Base-by-base conservation (phyloP, 1,140 invertebrate genomes). In the Campodea augens region DNA sequence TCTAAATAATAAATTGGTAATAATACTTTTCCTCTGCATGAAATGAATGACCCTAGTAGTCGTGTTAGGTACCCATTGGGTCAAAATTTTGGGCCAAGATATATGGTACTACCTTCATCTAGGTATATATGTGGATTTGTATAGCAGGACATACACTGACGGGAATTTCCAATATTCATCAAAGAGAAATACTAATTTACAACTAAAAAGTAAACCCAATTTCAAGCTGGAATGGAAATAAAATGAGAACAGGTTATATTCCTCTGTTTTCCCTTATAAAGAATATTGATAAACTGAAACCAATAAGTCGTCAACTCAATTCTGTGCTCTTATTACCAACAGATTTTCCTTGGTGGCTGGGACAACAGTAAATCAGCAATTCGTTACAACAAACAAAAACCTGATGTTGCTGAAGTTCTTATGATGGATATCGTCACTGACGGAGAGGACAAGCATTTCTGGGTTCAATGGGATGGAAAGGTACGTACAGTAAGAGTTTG, bases 261-360 rank as follows among this genome's bases (percentile, higher is more conserved):
- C 10, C n/a, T 32, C 10, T 32, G 29, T 32, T 32, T 32, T 10
- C 10, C 29, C 10, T 10, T 10, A 10, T 10, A 10, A 10, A 32
- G n/a, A 32, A 10, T 10, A 32, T n/a, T 32, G 10, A 32, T 32
- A 10, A 10, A 32, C n/a, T 32, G n/a, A 32, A 10, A 10, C 13
- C 18, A 7, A 10, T 39, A 19, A n/a, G 7, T 7, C 7, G 7
- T n/a, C 18, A 39, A 39, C 7, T 10, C 7, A 19, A 5, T 19
- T 39, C 3, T 21, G 15, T 53, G n/a, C n/a, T n/a, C n/a, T n/a
- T n/a, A n/a, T n/a, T n/a, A n/a, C n/a, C n/a, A n/a, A 50, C 72
- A 74, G 60, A 61, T 74, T 45, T 66, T 75, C 51, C 59, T 75
- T 36, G 73, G 72, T 5, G 72, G 71, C 29, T 75, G 73, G 73